Base-by-base conservation (phyloP, 2,113 vertebrate genomes). In the Rhynchopsitta pachyrhyncha region DNA sequence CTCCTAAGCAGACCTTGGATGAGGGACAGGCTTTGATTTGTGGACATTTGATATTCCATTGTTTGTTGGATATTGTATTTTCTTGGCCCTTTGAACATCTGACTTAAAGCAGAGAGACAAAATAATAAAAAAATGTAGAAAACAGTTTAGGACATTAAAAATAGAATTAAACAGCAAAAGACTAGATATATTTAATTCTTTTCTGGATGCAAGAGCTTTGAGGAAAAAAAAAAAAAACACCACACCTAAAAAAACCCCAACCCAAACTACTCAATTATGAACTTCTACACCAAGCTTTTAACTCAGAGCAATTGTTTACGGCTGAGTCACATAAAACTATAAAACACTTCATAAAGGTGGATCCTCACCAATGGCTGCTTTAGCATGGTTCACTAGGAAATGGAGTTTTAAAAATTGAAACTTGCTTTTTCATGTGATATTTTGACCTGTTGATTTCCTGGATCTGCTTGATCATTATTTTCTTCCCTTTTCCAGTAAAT, bases 11-110 rank as follows among this genome's bases (percentile, higher is more conserved):
- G 77, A 84, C 41, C 77, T 71, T 88, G 84, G 49, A 78, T 41
- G 42, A 86, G 37, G 28, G 42, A 7, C 27, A 85, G 57, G 47
- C 17, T 89, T 94, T 96, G 91, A 93, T 94, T 95, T 97, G 84
- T 89, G 59, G 13, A 50, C 11, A 59, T 74, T 81, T 91, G 41
- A 68, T 96, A 94, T 79, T 84, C n/a, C 13, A 37, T 63, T 86
- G 14, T 76, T 37, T 35, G 66, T 86, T 90, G 42, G 41, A 63
- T 79, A 64, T 25, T 55, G 15, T 42, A 77, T 95, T 91, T 71
- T 29, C 23, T 79, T 91, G 70, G 28, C 20, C 57, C 13, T 71
- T 78, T 22, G 71, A 73, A 60, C 13, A 68, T 59, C 33, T 49
- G 49, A 83, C 14, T 74, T 87, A 91, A 49, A 64, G n/a, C 11